phyloP scores from a whole-genome alignment of 2,797 vertebrate genomes.

The Gallinago solitaria region DNA sequence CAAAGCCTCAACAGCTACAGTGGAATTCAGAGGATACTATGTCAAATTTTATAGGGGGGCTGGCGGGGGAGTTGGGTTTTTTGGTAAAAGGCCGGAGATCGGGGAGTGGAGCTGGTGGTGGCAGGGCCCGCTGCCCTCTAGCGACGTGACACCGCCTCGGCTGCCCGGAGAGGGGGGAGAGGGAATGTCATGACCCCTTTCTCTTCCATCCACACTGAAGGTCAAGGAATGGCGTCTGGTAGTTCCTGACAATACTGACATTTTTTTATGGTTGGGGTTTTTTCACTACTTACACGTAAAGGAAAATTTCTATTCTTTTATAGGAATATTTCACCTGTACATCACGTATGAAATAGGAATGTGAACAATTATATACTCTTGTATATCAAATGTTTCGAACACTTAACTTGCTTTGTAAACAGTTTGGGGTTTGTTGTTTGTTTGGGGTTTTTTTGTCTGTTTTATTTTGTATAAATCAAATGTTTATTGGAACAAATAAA shows the following conservation, averaged over 20 bases:
- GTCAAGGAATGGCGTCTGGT: slow-evolving; percentile 40
- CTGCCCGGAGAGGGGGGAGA: slow-evolving; percentile 1
- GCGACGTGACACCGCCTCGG: neutral
- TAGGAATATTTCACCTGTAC: slow-evolving; percentile 70
- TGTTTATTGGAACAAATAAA: slow-evolving; percentile 77
- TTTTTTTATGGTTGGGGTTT: neutral
- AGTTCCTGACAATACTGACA: slow-evolving; percentile 71
- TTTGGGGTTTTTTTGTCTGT: neutral
- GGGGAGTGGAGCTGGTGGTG: neutral
- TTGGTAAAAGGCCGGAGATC: neutral
- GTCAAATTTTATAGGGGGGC: neutral
- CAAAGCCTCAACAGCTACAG: neutral
- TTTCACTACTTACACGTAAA: slow-evolving; percentile 72
- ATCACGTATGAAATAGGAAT: slow-evolving; percentile 79
- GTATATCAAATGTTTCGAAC: slow-evolving; percentile 73
- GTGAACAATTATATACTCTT: slow-evolving; percentile 75
- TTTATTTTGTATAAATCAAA: slow-evolving; percentile 79
- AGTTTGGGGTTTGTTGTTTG: neutral
- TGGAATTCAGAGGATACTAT: neutral
- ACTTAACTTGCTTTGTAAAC: slow-evolving; percentile 76
- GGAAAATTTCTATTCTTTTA: slow-evolving; percentile 68
- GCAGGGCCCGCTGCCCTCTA: slow-evolving; percentile 53
- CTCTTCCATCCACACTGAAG: slow-evolving; percentile 1
- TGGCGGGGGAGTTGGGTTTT: neutral
- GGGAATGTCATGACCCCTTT: rapidly evolving